phyloP scores from a whole-genome alignment of 2,113 vertebrate species.

The Columba janthina region DNA sequence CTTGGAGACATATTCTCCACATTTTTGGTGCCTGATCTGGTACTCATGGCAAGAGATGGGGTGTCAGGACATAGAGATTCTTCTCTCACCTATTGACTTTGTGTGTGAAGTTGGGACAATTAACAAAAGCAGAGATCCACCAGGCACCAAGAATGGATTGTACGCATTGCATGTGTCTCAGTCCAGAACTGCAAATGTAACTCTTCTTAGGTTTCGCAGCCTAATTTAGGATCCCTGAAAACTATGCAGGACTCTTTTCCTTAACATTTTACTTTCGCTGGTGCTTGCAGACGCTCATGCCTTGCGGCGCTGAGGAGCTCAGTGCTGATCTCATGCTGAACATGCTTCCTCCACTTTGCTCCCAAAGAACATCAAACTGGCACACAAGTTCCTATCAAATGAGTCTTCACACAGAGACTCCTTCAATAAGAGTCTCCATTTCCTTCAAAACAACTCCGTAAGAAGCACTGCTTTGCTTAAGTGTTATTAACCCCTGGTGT shows the following conservation, averaged over 20 bases:
- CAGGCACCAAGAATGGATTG: neutral
- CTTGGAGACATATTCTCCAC: neutral
- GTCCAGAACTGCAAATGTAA: neutral
- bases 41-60: neutral
- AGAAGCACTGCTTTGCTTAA: neutral
- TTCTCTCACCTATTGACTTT: neutral
- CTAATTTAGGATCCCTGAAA: neutral
- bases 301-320: neutral
- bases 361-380: neutral
- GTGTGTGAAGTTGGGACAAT: neutral
- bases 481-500: slow-evolving; percentile 24
- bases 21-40: neutral
- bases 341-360: neutral
- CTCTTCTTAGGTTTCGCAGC: neutral
- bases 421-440: neutral
- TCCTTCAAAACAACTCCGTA: slow-evolving; percentile 33
- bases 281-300: neutral
- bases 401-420: neutral
- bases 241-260: neutral
- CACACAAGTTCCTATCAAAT: neutral
- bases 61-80: neutral
- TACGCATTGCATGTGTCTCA: neutral
- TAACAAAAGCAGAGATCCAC: neutral
- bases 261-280: neutral
- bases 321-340: neutral